phyloP scores from a whole-genome alignment of 2,113 vertebrate genomes.

The Eurystomus gularis region DNA sequence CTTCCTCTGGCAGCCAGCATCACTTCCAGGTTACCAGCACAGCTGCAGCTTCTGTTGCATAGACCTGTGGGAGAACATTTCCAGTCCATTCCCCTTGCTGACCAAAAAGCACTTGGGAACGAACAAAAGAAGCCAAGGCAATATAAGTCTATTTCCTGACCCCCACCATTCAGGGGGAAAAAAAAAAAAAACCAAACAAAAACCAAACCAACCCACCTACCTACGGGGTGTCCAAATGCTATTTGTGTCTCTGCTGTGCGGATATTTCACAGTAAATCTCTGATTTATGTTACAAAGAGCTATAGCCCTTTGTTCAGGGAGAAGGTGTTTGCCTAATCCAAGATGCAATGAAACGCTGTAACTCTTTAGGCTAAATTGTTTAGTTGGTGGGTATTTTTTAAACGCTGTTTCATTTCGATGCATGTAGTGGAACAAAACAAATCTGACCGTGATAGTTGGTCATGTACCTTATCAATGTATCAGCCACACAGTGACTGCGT shows the following conservation, averaged over 20 bases:
- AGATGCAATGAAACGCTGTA: neutral
- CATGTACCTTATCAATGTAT: neutral
- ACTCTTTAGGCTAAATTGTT: neutral
- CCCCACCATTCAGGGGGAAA: accelerated
- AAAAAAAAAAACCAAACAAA: no score
- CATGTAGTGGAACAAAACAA: accelerated
- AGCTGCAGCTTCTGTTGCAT: neutral
- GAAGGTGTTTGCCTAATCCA: neutral
- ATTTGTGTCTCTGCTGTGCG: neutral
- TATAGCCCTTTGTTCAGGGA: neutral
- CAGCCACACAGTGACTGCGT: accelerated
- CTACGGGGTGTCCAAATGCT: neutral
- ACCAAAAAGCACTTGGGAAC: neutral
- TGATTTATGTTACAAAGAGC: neutral
- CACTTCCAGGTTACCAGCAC: neutral
- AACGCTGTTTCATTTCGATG: neutral
- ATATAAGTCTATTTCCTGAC: neutral
- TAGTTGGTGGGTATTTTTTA: neutral
- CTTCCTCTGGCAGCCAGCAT: neutral
- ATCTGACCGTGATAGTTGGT: neutral
- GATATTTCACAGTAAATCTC: neutral
- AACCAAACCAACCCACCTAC: neutral
- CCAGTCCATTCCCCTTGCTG: neutral
- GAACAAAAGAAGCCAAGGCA: neutral
- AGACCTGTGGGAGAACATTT: neutral